Percentiles rank a stretch among this genome's conserved stretches.
These are phyloP conservation scores for Nebria salina DNA, from an alignment of 2,888 invertebrate species.

Conservation along the genomic window DNA sequence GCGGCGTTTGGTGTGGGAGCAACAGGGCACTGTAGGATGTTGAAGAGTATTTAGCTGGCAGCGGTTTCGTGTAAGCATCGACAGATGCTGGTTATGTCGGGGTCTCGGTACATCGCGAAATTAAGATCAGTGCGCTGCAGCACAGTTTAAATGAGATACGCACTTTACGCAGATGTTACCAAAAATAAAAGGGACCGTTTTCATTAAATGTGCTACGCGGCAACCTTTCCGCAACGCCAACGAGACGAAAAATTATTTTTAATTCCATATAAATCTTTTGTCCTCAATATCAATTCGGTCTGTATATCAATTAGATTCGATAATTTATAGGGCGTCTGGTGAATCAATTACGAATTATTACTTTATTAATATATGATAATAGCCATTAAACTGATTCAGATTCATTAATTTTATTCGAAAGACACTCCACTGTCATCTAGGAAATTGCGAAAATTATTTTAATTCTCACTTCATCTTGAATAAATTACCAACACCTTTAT, in stretches of 20 bases:
- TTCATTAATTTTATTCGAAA: neutral
- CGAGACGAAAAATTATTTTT: neutral
- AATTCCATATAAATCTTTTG: neutral
- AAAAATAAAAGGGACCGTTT: neutral
- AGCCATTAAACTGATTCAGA: neutral
- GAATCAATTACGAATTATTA: conserved; percentile 5
- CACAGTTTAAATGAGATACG: conserved; percentile 12
- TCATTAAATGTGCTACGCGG: neutral
- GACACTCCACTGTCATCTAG: neutral
- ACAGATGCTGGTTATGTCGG: conserved; percentile 27
- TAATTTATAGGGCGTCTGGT: neutral
- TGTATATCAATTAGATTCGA: neutral
- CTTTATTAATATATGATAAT: neutral
- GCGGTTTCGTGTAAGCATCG: neutral
- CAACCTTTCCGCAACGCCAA: neutral
- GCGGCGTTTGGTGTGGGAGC: neutral
- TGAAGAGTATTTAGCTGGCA: neutral
- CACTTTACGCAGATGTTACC: conserved; percentile 13
- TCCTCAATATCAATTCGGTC: neutral
- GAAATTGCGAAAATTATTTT: no score
- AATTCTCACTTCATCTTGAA: no score
- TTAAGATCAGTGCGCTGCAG: conserved; percentile 22
- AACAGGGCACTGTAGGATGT: neutral
- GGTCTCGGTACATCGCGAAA: neutral
- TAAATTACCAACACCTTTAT: no score